phyloP scores from a whole-genome alignment of 2,113 vertebrate species.

The Phasianus colchicus region DNA sequence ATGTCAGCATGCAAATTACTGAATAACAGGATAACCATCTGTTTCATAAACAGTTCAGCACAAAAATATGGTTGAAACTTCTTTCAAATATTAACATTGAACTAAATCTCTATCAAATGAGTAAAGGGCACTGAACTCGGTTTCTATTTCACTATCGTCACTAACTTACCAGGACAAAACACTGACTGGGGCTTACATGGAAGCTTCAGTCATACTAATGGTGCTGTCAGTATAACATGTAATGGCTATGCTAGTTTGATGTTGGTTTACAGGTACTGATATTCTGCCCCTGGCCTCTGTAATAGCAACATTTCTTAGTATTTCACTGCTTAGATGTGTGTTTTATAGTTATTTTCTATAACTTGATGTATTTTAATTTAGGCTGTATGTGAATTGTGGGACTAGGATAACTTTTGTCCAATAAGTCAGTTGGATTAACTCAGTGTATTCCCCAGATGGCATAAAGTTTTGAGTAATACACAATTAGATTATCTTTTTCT shows the following conservation, averaged over 20 bases:
- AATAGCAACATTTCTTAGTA: constrained; percentile 36
- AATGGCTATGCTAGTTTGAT: neutral
- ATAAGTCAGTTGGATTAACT: constrained; percentile 48
- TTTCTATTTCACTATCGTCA: neutral
- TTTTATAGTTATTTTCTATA: constrained; percentile 31
- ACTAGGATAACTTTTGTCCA: constrained; percentile 37
- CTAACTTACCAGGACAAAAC: neutral
- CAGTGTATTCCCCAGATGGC: constrained; percentile 30
- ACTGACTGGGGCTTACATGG: neutral
- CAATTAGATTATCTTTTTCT: constrained; percentile 69
- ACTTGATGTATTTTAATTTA: constrained; percentile 50
- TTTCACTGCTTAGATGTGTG: neutral
- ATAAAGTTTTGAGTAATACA: constrained; percentile 71
- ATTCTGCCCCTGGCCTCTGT: constrained; percentile 35
- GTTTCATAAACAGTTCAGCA: constrained; percentile 28
- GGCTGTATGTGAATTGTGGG: constrained; percentile 11
- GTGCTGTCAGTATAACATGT: neutral
- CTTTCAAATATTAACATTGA: constrained; percentile 22
- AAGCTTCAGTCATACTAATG: neutral
- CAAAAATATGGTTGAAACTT: constrained; percentile 19
- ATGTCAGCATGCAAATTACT: constrained; percentile 21
- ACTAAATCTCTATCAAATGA: constrained; percentile 54
- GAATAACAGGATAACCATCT: constrained; percentile 37
- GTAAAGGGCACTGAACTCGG: constrained; percentile 35
- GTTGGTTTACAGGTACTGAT: neutral